Evolutionary conservation across 2,888 invertebrate species (phyloP).

Genomic region (Dolichopus griseipennis): DNA sequence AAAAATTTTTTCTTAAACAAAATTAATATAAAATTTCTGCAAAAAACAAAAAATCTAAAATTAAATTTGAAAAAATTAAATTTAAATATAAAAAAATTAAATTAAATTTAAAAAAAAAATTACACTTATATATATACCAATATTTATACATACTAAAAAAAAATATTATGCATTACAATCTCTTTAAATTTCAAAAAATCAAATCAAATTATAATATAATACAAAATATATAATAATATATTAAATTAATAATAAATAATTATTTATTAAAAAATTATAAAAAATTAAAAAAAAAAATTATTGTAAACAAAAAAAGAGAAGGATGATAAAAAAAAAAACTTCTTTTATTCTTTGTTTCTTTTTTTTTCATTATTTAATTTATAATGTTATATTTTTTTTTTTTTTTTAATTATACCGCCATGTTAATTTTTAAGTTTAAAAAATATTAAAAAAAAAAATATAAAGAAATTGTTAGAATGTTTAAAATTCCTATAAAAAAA

Average conservation of each 20-base stretch:
- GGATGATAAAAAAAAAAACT: neutral
- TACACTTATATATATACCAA: neutral
- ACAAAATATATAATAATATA: neutral
- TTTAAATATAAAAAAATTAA: too few species aligned
- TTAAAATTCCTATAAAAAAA: neutral
- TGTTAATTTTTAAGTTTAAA: neutral
- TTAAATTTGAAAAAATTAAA: neutral
- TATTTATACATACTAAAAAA: neutral
- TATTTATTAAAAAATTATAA: neutral
- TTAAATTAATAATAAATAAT: neutral
- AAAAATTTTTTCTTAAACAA: neutral
- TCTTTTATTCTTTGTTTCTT: too few species aligned
- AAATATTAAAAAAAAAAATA: neutral
- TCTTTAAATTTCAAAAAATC: neutral
- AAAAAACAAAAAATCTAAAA: neutral
- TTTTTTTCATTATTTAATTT: too few species aligned
- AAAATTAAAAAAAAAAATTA: neutral
- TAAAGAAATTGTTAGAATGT: neutral
- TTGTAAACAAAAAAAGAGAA: neutral
- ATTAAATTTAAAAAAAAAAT: neutral
- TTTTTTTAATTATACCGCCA: too few species aligned
- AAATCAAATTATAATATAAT: neutral
- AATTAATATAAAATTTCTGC: neutral
- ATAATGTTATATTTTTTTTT: too few species aligned
- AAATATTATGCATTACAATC: slow-evolving; percentile 2